These are phyloP conservation scores for Gymnarchus niloticus DNA, from an alignment of 2,113 vertebrate genomes.

Conservation along the genomic window DNA sequence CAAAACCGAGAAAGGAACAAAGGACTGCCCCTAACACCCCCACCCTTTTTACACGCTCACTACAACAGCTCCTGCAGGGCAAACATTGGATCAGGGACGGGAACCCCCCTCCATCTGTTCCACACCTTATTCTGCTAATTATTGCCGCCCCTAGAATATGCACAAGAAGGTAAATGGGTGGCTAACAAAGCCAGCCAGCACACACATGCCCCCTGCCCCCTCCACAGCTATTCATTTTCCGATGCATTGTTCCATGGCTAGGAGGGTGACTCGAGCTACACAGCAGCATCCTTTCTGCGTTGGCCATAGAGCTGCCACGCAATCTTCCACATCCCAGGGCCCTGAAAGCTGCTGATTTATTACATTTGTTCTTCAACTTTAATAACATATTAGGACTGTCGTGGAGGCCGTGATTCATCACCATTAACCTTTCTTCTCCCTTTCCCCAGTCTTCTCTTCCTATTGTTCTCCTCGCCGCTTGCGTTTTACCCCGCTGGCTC, in stretches of 20 bases:
- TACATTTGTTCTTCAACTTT: conserved; percentile 36
- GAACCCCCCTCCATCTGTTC: conserved; percentile 48
- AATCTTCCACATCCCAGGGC: not conserved
- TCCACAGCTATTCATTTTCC: conserved; percentile 41
- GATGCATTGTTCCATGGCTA: conserved; percentile 33
- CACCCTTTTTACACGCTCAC: not conserved
- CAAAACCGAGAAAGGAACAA: not conserved
- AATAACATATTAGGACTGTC: conserved; percentile 36
- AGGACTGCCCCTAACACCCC: not conserved
- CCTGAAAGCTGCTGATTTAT: conserved; percentile 36
- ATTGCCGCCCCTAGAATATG: conserved; percentile 36
- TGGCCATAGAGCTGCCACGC: conserved; percentile 20
- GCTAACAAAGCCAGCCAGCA: not conserved
- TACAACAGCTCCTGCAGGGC: no score
- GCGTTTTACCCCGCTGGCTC: conserved; percentile 14
- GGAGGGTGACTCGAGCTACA: conserved; percentile 5
- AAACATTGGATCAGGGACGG: not conserved
- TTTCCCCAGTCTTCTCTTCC: conserved; percentile 5
- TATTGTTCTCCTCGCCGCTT: conserved; percentile 29
- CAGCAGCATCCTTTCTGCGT: conserved; percentile 29
- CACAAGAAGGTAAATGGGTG: not conserved
- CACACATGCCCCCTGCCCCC: no score
- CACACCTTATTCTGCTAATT: conserved; percentile 50
- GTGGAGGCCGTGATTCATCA: conserved; percentile 32
- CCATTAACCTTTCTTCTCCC: conserved; percentile 35